Percentiles rank a stretch among this genome's conserved stretches.
Conservation (phyloP, 2,113 vertebrate genomes). For the Campylomormyrus numenius region DNA sequence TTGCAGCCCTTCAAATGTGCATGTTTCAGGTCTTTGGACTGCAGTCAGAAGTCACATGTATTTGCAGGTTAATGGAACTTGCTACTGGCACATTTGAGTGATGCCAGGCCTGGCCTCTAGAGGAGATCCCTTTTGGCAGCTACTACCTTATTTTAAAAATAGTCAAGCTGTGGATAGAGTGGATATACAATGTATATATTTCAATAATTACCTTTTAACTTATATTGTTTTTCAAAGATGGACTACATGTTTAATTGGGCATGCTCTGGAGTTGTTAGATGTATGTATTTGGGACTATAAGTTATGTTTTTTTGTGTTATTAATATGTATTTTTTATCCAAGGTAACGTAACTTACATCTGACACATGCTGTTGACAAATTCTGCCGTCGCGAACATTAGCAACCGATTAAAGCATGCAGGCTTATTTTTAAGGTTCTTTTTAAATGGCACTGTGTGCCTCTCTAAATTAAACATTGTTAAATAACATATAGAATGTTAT, state of each 20-base stretch:
- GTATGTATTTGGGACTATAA: not conserved
- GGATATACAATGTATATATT: not conserved
- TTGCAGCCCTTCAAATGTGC: not conserved
- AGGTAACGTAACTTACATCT: not conserved
- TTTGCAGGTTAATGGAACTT: not conserved
- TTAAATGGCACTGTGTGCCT: not conserved
- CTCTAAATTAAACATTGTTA: not conserved
- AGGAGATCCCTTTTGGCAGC: not conserved
- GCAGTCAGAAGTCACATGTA: not conserved
- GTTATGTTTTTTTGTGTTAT: not conserved
- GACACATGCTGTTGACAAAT: not conserved
- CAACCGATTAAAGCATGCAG: not conserved
- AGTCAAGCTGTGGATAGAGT: not conserved
- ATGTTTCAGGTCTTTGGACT: not conserved
- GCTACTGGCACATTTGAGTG: not conserved
- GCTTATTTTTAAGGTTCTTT: not conserved
- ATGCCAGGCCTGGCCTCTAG: not conserved
- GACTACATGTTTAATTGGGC: not conserved
- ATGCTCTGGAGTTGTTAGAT: not conserved
- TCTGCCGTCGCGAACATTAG: not conserved
- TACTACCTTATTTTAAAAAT: not conserved
- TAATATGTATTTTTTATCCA: not conserved
- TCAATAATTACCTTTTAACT: not conserved
- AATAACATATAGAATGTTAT: not conserved
- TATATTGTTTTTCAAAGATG: constrained; percentile 2